Evolutionary conservation across 2,888 invertebrate genomes (phyloP).

Genomic region (Meandrusa payeni): DNA sequence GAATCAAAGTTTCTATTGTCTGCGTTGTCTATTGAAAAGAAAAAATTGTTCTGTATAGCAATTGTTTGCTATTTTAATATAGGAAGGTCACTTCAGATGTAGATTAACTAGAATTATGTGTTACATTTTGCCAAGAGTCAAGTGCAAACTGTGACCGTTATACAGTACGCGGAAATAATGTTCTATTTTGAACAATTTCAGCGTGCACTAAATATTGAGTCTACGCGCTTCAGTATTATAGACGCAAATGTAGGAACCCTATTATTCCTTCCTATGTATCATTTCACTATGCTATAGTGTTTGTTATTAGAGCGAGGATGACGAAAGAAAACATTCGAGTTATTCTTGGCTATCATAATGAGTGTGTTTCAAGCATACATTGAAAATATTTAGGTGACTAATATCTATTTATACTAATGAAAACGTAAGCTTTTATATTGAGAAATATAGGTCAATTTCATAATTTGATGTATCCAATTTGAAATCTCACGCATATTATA

Average conservation of each 20-base stretch:
- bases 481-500: too few relatives aligned
- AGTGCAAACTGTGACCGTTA: constrained; percentile 7
- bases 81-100: constrained; percentile 16
- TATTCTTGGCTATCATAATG: constrained; percentile 31
- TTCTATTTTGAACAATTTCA: too few relatives aligned
- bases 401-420: constrained; percentile 16
- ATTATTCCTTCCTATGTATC: constrained; percentile 22
- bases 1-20: constrained; percentile 19
- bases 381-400: constrained; percentile 21
- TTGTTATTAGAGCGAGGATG: constrained; percentile 34
- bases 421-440: constrained; percentile 10
- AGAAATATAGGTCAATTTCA: constrained; percentile 21
- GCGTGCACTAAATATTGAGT: neutral
- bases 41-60: constrained; percentile 7
- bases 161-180: constrained; percentile 4
- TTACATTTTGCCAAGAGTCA: constrained; percentile 14
- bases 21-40: constrained; percentile 1
- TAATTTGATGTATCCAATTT: constrained; percentile 6
- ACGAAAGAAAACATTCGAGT: constrained; percentile 34
- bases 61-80: constrained; percentile 19
- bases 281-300: constrained; percentile 24
- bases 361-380: constrained; percentile 27
- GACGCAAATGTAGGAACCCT: neutral
- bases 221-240: neutral
- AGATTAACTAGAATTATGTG: constrained; percentile 3